phyloP scores from a whole-genome alignment of 2,797 vertebrate species.

The Pseudochirops cupreus region DNA sequence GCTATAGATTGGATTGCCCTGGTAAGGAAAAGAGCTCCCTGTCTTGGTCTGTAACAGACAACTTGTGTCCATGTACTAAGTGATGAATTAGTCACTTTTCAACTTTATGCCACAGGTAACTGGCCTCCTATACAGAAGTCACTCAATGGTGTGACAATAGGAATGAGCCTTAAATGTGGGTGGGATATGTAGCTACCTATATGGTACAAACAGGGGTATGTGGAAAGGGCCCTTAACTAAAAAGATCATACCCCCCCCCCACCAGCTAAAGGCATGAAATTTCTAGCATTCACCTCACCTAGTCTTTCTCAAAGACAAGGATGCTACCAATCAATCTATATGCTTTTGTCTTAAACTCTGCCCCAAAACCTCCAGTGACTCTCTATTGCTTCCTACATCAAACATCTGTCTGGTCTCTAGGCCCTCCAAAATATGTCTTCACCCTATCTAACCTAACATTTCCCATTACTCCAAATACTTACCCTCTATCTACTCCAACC shows the following conservation, averaged over 20 bases:
- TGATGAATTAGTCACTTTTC: slow-evolving; percentile 33
- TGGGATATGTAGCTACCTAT: background rate
- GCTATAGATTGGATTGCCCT: slow-evolving; percentile 28
- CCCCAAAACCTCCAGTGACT: background rate
- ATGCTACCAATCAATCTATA: background rate
- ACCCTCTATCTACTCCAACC: background rate
- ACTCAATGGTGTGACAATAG: background rate
- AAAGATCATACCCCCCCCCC: background rate
- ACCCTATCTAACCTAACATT: background rate
- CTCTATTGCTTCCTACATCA: background rate
- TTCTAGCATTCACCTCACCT: background rate
- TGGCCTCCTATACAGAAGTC: background rate
- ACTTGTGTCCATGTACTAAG: slow-evolving; percentile 12
- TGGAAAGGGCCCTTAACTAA: background rate
- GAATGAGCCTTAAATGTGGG: background rate
- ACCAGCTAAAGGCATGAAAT: background rate
- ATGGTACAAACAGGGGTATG: background rate
- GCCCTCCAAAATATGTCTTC: background rate
- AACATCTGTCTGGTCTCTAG: background rate
- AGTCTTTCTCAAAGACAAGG: background rate
- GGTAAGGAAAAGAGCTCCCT: slow-evolving; percentile 2
- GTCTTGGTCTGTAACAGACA: slow-evolving; percentile 8
- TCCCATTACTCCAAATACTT: background rate
- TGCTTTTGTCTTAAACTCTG: background rate
- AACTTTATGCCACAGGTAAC: slow-evolving; percentile 17